A percentile compares a stretch with the other conserved stretches of the same genome.
These are phyloP conservation scores for Eilema griseolum DNA, from an alignment of 2,888 invertebrate genomes.

Conservation along the genomic window DNA sequence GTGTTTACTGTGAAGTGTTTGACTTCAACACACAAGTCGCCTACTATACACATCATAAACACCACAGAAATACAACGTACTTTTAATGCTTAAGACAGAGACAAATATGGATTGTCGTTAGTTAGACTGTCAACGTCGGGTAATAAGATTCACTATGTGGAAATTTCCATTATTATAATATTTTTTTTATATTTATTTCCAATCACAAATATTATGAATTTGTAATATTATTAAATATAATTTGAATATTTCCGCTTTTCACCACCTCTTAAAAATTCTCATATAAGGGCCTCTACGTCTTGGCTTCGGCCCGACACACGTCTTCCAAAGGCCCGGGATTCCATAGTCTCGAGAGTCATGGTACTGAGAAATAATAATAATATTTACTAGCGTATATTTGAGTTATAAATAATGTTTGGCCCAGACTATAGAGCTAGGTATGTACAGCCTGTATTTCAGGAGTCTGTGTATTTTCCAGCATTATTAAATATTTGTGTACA, in stretches of 20 bases:
- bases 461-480: too few species aligned
- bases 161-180: background rate
- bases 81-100: background rate
- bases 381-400: too few species aligned
- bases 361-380: too few species aligned
- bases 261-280: constrained; percentile 24
- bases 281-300: too few species aligned
- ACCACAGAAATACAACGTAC: background rate
- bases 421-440: too few species aligned
- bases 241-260: constrained; percentile 25
- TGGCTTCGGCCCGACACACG: too few species aligned
- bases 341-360: too few species aligned
- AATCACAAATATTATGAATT: background rate
- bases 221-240: background rate
- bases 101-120: background rate
- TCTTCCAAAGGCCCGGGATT: too few species aligned
- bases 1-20: constrained; percentile 26
- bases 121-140: background rate
- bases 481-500: too few species aligned
- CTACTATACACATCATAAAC: constrained; percentile 14
- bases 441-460: too few species aligned
- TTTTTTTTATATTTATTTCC: too few species aligned
- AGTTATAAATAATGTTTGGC: too few species aligned
- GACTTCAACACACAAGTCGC: constrained; percentile 18
- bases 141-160: background rate